Evolutionary conservation across 2,113 vertebrate species (phyloP).

Genomic region (Bettongia penicillata): DNA sequence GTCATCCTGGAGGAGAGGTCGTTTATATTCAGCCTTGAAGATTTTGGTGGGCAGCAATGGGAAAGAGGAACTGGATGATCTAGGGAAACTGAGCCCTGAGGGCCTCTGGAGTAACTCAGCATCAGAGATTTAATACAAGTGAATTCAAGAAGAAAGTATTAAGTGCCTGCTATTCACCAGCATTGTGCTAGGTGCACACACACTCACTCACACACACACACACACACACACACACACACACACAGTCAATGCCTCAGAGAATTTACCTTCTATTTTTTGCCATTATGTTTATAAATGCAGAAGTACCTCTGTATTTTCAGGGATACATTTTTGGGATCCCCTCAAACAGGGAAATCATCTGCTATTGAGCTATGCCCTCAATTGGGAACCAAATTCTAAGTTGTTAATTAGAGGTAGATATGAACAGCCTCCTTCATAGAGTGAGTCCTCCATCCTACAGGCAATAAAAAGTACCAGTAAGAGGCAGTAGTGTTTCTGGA

Average conservation of each 20-base stretch:
- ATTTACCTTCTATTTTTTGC: background rate
- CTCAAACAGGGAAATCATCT: conserved; percentile 19
- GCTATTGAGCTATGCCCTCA: conserved; percentile 19
- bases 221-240: too few relatives aligned
- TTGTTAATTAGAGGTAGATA: background rate
- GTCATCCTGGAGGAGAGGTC: background rate
- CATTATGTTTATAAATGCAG: background rate
- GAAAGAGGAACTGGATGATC: too few relatives aligned
- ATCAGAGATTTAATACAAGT: too few relatives aligned
- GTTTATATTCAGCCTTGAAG: background rate
- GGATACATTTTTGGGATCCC: background rate
- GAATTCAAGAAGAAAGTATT: too few relatives aligned
- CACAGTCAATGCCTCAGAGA: background rate
- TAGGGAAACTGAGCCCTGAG: too few relatives aligned
- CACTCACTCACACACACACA: too few relatives aligned
- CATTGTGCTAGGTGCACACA: too few relatives aligned
- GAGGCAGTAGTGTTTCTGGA: background rate
- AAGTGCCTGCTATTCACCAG: too few relatives aligned
- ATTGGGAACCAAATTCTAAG: background rate
- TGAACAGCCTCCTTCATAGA: background rate
- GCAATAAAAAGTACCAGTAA: background rate
- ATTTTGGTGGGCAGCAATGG: background rate
- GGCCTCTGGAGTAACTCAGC: too few relatives aligned
- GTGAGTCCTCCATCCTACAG: background rate
- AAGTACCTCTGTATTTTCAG: background rate